Base-by-base conservation (phyloP, 2,888 invertebrate genomes). In the Latheticus oryzae region DNA sequence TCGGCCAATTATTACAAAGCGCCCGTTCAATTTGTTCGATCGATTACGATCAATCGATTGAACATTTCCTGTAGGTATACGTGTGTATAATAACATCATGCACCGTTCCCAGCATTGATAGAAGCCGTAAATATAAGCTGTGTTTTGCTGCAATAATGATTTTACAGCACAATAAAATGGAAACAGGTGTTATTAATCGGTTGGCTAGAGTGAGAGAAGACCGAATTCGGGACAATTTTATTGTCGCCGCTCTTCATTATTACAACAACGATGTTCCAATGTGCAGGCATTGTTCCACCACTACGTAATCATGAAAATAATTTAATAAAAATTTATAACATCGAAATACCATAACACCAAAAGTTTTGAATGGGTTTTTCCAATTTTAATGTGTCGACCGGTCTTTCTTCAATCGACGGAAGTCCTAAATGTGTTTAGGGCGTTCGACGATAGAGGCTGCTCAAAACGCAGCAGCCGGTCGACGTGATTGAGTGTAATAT, bases 401-500 rank as follows among this genome's bases (percentile, higher is more conserved):
- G 43, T 17, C 5, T 21, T 17, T 15, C 11, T 13, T 53, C 24
- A 30, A 30, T 8, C 24, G 12, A 48, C 26, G 23, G 13, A 32
- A 16, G 7, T 26, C 21, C 43, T 28, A 1, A 8, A 28, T 11
- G 2, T n/a, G 40, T 5, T 40, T 17, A 16, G 8, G n/a, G 23
- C 23, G 23, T 5, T 23, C 23, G n/a, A 23, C n/a, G n/a, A n/a
- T n/a, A n/a, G n/a, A n/a, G n/a, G n/a, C n/a, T n/a, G n/a, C n/a
- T n/a, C n/a, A n/a, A n/a, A n/a, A n/a, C n/a, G n/a, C n/a, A n/a
- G n/a, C n/a, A n/a, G n/a, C 4, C 23, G 23, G 23, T 24, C 24
- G 24, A 9, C 24, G 24, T 24, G 24, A 24, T 1, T 8, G 60
- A 70, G 75, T 76, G 76, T 76, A n/a, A 72, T 60, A 74, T 71